These are phyloP conservation scores for Oenanthe oenanthe DNA, from an alignment of 2,113 vertebrate species.

Conservation along the genomic window DNA sequence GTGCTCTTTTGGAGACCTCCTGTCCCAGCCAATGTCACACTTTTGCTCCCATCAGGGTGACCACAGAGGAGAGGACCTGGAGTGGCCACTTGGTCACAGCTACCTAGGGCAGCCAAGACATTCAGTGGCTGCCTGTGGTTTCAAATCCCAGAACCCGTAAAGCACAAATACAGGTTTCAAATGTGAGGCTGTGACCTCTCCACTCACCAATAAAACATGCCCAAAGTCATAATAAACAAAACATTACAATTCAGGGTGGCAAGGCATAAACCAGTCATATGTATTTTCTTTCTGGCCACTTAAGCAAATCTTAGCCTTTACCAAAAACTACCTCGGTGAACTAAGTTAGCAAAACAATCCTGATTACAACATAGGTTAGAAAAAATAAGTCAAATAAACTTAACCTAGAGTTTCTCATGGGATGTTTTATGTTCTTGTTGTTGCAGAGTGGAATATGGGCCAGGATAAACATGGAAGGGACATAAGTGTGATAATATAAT, in stretches of 20 bases:
- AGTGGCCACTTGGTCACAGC: neutral
- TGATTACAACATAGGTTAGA: constrained; percentile 57
- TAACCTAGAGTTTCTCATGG: constrained; percentile 68
- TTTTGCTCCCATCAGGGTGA: neutral
- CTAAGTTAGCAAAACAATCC: constrained; percentile 70
- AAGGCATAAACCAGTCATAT: constrained; percentile 49
- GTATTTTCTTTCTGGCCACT: constrained; percentile 63
- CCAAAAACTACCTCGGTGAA: constrained; percentile 63
- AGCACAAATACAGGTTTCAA: constrained; percentile 58
- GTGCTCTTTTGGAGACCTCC: neutral
- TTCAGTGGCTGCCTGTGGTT: constrained; percentile 55
- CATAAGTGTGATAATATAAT: constrained; percentile 67
- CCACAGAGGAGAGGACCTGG: neutral
- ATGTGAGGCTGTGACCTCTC: constrained; percentile 50
- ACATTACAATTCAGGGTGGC: constrained; percentile 63
- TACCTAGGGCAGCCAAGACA: constrained; percentile 31
- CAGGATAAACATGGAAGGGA: constrained; percentile 65
- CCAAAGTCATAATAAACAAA: constrained; percentile 65
- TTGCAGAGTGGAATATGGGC: constrained; percentile 51
- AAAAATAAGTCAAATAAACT: constrained; percentile 70
- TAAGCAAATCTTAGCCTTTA: constrained; percentile 60
- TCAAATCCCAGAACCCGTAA: constrained; percentile 63
- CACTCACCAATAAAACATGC: constrained; percentile 57
- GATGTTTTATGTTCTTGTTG: constrained; percentile 69
- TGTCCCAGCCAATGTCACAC: neutral